phyloP scores from a whole-genome alignment of 2,113 vertebrate genomes.

The Tylochromis polylepis region DNA sequence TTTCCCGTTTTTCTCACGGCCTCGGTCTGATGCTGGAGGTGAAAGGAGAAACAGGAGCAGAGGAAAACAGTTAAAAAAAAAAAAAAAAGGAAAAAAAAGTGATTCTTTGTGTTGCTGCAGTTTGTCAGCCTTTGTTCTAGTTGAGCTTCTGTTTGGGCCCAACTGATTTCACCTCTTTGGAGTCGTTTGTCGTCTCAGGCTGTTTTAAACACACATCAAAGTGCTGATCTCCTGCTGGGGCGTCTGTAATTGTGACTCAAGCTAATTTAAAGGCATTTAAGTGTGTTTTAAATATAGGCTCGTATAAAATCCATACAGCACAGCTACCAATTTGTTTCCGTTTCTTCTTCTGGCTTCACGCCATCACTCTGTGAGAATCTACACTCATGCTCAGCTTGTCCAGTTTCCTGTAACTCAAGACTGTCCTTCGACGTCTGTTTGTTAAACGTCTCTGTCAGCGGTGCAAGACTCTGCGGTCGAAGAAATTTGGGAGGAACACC shows the following conservation, averaged over 20 bases:
- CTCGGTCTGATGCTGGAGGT: slow-evolving; percentile 77
- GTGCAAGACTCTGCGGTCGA: slow-evolving; percentile 8
- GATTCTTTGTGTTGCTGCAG: not conserved
- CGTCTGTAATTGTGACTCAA: not conserved
- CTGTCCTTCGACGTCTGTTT: not conserved
- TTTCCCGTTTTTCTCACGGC: slow-evolving; percentile 88
- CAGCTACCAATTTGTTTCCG: not conserved
- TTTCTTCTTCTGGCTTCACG: not conserved
- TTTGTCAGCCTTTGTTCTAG: not conserved
- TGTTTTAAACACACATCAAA: not conserved
- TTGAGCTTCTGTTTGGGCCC: not conserved
- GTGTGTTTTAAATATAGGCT: not conserved
- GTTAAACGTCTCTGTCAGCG: not conserved
- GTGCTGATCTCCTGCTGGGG: not conserved
- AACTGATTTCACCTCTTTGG: not conserved
- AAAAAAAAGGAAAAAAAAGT: not conserved
- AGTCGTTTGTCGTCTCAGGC: not conserved
- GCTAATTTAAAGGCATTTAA: not conserved
- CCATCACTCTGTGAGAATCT: not conserved
- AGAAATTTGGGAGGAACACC: slow-evolving; percentile 23
- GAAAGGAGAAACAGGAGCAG: not conserved
- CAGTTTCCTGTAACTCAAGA: not conserved
- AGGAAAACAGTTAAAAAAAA: not conserved
- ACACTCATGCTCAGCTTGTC: not conserved
- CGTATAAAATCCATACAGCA: not conserved